Evolutionary conservation across 2,113 vertebrate genomes (phyloP).

Genomic region (Rhinoderma darwinii): DNA sequence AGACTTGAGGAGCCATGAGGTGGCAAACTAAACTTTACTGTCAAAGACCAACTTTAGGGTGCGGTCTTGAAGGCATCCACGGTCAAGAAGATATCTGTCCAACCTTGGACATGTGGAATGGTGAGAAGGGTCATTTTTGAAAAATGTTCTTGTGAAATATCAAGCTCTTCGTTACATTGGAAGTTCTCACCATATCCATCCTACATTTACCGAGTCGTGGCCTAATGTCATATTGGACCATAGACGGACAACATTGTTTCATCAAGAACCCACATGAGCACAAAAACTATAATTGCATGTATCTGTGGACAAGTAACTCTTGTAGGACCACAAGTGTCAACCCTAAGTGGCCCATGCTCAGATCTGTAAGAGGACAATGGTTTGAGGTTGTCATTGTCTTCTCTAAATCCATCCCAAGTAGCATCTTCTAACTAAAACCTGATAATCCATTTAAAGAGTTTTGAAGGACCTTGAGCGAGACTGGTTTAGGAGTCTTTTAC

Average conservation of each 20-base stretch:
- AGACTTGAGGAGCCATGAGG: neutral
- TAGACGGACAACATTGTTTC: too few species aligned
- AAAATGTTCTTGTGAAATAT: too few species aligned
- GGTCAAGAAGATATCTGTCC: neutral
- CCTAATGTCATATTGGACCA: too few species aligned
- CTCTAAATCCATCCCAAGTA: neutral
- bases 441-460: slow-evolving; percentile 68
- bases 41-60: neutral
- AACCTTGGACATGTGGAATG: neutral
- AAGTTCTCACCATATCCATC: neutral
- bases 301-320: neutral
- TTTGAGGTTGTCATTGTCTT: neutral
- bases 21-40: neutral
- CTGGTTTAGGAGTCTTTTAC: slow-evolving; percentile 52
- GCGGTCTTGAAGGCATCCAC: neutral
- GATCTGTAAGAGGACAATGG: neutral
- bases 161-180: neutral
- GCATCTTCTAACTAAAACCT: slow-evolving; percentile 41
- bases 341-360: neutral
- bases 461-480: slow-evolving; percentile 60
- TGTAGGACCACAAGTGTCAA: neutral
- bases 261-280: too few species aligned
- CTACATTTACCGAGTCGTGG: neutral
- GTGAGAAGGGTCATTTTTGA: too few species aligned
- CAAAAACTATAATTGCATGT: too few species aligned